A percentile compares a stretch with the other conserved stretches of the same genome.
phyloP scores from a whole-genome alignment of 2,113 vertebrate species.

The Cyphomyrus discorhynchus region DNA sequence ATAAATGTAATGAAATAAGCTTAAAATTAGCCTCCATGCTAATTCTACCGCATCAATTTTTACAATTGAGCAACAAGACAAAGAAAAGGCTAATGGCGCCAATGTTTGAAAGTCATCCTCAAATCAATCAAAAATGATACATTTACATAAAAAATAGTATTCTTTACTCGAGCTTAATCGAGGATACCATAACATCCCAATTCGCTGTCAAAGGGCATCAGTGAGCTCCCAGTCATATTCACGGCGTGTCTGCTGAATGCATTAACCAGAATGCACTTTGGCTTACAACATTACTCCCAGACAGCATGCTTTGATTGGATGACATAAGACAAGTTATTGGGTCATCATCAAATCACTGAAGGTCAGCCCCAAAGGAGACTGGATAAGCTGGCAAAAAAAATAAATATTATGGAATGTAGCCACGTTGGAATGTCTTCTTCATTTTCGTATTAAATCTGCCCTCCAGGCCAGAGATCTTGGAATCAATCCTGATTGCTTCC shows the following conservation, averaged over 20 bases:
- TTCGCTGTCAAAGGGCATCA: not conserved
- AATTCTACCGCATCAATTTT: not conserved
- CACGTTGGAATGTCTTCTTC: not conserved
- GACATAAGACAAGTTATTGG: not conserved
- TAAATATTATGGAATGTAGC: not conserved
- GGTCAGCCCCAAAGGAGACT: not conserved
- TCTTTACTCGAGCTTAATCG: not conserved
- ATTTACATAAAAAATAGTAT: not conserved
- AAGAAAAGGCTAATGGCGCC: not conserved
- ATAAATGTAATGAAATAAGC: not conserved
- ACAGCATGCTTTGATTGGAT: not conserved
- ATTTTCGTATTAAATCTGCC: slow-evolving; percentile 41
- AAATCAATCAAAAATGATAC: not conserved
- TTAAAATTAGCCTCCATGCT: not conserved
- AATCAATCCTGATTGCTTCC: slow-evolving; percentile 43
- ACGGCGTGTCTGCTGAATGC: not conserved
- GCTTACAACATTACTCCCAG: not conserved
- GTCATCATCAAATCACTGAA: not conserved
- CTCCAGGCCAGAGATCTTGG: slow-evolving; percentile 40
- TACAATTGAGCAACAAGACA: not conserved
- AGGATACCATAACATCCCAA: not conserved
- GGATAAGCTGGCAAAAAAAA: not conserved
- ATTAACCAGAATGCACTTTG: slow-evolving; percentile 29
- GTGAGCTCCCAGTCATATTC: not conserved
- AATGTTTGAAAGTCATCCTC: not conserved